These are phyloP conservation scores for Heterodera filipjevi DNA, from an alignment of 2,888 invertebrate species.

Conservation along the genomic window DNA sequence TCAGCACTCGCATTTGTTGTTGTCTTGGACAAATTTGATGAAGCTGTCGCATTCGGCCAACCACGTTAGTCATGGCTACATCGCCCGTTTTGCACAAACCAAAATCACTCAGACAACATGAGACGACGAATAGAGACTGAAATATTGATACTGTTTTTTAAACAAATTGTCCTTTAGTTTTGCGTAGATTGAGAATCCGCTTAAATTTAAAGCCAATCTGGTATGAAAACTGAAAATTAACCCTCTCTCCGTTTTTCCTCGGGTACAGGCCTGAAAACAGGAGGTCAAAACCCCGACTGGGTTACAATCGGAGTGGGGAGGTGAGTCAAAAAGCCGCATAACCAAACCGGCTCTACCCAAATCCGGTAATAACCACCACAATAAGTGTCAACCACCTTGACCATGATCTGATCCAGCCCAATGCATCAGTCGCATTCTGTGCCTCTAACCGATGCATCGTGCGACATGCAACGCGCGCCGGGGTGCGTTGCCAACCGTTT, in stretches of 20 bases:
- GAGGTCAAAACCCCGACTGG: too few species aligned
- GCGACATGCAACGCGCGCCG: not conserved
- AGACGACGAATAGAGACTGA: not conserved
- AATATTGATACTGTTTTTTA: too few species aligned
- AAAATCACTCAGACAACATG: constrained; percentile 14
- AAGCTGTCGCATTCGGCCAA: constrained; percentile 6
- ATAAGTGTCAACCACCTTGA: not conserved
- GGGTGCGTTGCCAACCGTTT: not conserved
- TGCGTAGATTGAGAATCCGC: too few species aligned
- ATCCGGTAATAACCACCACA: too few species aligned
- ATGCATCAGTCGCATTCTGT: not conserved
- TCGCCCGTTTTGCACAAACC: constrained; percentile 3
- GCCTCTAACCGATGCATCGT: not conserved
- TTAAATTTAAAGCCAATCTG: too few species aligned
- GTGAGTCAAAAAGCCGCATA: too few species aligned
- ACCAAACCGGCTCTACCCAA: too few species aligned
- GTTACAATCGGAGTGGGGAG: too few species aligned
- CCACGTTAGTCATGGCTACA: not conserved
- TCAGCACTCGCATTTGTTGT: not conserved
- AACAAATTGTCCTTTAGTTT: too few species aligned
- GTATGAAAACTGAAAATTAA: too few species aligned
- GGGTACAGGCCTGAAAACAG: too few species aligned
- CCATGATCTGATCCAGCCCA: not conserved
- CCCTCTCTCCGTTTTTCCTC: too few species aligned
- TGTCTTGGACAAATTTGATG: constrained; percentile 14